Percentiles rank a stretch among this genome's conserved stretches.
Evolutionary conservation across 1,140 invertebrate species (phyloP).

Genomic region (Stratiolaelaps scimitus): DNA sequence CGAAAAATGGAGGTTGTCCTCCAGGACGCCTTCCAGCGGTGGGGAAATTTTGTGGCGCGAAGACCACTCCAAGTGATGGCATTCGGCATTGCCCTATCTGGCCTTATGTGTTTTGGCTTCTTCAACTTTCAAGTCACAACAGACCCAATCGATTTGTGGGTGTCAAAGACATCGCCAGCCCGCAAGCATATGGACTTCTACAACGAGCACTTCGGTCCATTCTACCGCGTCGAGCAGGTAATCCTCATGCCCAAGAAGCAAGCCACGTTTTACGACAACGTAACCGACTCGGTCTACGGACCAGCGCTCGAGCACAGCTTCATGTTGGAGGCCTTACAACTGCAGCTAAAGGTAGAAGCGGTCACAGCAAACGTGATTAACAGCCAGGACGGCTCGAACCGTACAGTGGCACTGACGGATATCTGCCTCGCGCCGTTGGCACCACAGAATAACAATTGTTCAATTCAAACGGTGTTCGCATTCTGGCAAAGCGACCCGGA

Average conservation of each 20-base stretch:
- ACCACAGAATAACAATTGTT: constrained; percentile 54
- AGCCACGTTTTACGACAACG: constrained; percentile 31
- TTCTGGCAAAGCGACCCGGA: constrained; percentile 64
- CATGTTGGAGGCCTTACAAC: constrained; percentile 53
- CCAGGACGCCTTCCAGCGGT: constrained; percentile 60
- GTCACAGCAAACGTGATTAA: constrained; percentile 29
- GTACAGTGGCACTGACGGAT: constrained; percentile 55
- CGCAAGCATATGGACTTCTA: constrained; percentile 77
- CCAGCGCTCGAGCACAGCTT: constrained; percentile 75
- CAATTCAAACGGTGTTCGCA: constrained; percentile 76
- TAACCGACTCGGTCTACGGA: constrained; percentile 50
- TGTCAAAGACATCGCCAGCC: constrained; percentile 67
- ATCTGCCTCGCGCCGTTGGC: constrained; percentile 76
- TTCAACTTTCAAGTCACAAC: constrained; percentile 59
- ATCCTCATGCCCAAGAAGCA: constrained; percentile 49
- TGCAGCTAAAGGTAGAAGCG: constrained; percentile 57
- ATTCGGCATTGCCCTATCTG: constrained; percentile 51
- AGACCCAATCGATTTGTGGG: constrained; percentile 94
- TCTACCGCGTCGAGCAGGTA: constrained; percentile 85
- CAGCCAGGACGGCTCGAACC: constrained; percentile 32
- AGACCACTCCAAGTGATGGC: constrained; percentile 61
- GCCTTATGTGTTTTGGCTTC: constrained; percentile 45
- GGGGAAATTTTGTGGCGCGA: constrained; percentile 66
- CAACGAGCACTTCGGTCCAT: constrained; percentile 83
- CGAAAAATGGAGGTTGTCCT: constrained; percentile 54